Evolutionary conservation across 2,113 vertebrate species (phyloP), one percentile per base, ranked within the genome.

Genomic region (Cisticola juncidis): DNA sequence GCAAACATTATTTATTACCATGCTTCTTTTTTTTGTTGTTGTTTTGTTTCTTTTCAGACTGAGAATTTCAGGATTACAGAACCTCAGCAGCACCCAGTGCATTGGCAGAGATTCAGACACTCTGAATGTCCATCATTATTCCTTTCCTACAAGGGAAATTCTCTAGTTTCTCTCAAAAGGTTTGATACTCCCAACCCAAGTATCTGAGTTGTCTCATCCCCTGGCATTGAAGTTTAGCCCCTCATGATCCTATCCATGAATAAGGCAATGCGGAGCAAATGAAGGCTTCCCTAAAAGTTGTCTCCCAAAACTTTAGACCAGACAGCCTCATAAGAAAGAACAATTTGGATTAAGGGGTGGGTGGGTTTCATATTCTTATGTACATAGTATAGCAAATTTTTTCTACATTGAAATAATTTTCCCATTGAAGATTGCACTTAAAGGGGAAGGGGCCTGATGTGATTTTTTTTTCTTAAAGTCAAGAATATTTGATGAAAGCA

Each of bases 1-100:
- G 53, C 18, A 90, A 96, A 79, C 56, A 81, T 76, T 95, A 88
- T 79, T 92, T 95, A 92, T 83, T 88, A 61, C 50, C 33, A 17
- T 57, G 36, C 11, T 45, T 21, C 7, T 12, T 28, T 24, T 26
- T 54, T 38, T 9, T 38, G 9, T 38, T 38, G 38, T 38, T 38
- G 38, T 38, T 38, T 22, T 54, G 44, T 31, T 73, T 50, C 13
- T 42, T 57, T 11, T 6, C 44, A 66, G 64, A 81, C 4, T 12
- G 3, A 80, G 33, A 50, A 53, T 65, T 82, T 81, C n/a, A 68
- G 40, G 45, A 69, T 83, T 80, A 23, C 51, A 77, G 58, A 83
- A 65, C 86, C 53, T 73, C 82, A 58, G 12, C 40, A 92, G 48
- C 35, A 69, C 9, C 38, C 19, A 53, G 35, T 36, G 21, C 33